Conservation (phyloP, 2,113 vertebrate genomes). For the Urocynchramus pylzowi region DNA sequence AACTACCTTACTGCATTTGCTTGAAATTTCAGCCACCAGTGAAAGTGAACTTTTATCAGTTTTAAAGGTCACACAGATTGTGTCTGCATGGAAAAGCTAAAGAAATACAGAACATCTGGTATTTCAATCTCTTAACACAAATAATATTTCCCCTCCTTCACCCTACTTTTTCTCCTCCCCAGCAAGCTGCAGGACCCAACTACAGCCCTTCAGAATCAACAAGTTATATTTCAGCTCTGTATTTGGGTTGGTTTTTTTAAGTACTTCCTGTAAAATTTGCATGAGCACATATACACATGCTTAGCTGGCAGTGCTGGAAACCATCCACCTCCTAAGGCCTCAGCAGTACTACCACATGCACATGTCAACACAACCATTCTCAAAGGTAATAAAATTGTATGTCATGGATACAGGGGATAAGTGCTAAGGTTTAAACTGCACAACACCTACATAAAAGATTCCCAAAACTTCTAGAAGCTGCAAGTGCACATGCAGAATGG, state of each 20-base stretch:
- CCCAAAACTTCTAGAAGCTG: background rate
- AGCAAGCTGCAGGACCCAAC: background rate
- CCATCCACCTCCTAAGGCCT: background rate
- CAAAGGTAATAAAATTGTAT: background rate
- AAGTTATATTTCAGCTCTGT: background rate
- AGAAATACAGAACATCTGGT: background rate
- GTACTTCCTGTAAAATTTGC: background rate
- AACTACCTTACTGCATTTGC: background rate
- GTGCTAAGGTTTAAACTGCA: background rate
- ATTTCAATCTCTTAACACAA: background rate
- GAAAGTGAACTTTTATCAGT: background rate
- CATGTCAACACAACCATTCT: background rate
- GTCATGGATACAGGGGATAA: background rate
- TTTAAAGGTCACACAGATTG: background rate
- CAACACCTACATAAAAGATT: accelerated
- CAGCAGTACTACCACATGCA: background rate
- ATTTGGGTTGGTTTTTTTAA: background rate
- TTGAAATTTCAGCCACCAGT: background rate
- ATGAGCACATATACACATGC: background rate
- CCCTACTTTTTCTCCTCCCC: background rate
- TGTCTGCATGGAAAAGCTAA: background rate
- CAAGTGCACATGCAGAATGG: background rate
- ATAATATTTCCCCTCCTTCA: background rate
- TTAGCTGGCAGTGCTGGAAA: background rate
- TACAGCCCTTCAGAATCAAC: background rate